Evolutionary conservation across 2,888 invertebrate species (phyloP), one percentile per base, ranked within the genome.

Genomic region (Ophion obscuratus): DNA sequence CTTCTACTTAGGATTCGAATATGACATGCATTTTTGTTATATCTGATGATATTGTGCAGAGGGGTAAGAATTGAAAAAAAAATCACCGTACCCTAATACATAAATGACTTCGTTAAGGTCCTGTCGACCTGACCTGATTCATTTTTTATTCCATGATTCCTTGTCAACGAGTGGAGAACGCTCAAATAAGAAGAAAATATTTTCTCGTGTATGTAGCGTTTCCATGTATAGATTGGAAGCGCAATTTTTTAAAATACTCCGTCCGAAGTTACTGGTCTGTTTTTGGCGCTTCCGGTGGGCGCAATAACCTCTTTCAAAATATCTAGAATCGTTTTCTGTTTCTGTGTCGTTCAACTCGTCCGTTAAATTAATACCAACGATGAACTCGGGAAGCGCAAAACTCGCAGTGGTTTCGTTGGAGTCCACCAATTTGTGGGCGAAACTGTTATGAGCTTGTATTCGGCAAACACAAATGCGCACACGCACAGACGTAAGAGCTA

Each of bases 271-370:
- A 53, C 53, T 17, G 17, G 53, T 53, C 53, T 14, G 14, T 5
- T 53, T 14, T 53, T 53, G 53, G 53, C 53, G 17, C 17, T 61
- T 61, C 10, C 17, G 9, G 24, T 20, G 61, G 61, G 61, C 20
- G 40, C 14, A 14, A 44, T 14, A 14, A 61, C 20, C 14, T 20
- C 11, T 61, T 31, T 36, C 36, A 11, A 11, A 2, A 53, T 53
- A 14, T 61, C 5, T 36, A 61, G 9, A 24, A 74, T 40, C n/a
- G 73, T 24, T 40, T 20, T 74, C 61, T 20, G 57, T 74, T 74
- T 74, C n/a, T 20, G 24, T 61, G 40, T 74, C 73, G 73, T 74
- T 31, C 31, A 61, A 73, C 61, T 59, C 61, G 61, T 40, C 40
- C 0, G 6, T 74, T 61, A 7, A 36, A 53, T 53, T 6, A 20